phyloP scores from a whole-genome alignment of 2,113 vertebrate genomes.

The Spea bombifrons region DNA sequence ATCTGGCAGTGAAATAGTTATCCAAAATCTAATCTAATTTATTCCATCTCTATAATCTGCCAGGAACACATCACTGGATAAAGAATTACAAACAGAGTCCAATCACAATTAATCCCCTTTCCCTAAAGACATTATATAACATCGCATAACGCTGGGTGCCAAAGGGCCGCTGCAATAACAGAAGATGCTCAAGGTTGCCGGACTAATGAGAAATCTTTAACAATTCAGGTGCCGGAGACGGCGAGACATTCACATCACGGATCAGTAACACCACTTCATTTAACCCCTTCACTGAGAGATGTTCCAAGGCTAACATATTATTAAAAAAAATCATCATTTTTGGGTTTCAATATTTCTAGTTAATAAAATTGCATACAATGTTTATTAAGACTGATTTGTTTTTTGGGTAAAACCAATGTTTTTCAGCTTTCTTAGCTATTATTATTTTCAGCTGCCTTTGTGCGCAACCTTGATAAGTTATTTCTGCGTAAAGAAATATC shows the following conservation, averaged over 20 bases:
- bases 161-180: conserved; percentile 8
- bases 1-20: conserved; percentile 1
- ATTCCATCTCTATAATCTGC: neutral
- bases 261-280: too few species aligned
- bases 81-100: conserved; percentile 16
- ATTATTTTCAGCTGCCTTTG: too few species aligned
- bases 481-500: too few species aligned
- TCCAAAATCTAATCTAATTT: neutral
- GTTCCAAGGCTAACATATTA: too few species aligned
- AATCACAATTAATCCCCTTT: conserved; percentile 18
- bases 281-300: too few species aligned
- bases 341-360: too few species aligned
- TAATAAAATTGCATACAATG: too few species aligned
- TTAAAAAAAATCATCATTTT: too few species aligned
- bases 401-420: too few species aligned
- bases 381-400: too few species aligned
- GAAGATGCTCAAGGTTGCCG: neutral
- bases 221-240: neutral
- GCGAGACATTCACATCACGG: neutral
- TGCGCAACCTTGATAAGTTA: too few species aligned
- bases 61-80: neutral
- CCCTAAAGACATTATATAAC: conserved; percentile 14
- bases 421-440: too few species aligned
- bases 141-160: neutral
- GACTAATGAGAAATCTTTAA: neutral